Conservation (phyloP, 2,797 vertebrate species). For the Trichosurus vulpecula region DNA sequence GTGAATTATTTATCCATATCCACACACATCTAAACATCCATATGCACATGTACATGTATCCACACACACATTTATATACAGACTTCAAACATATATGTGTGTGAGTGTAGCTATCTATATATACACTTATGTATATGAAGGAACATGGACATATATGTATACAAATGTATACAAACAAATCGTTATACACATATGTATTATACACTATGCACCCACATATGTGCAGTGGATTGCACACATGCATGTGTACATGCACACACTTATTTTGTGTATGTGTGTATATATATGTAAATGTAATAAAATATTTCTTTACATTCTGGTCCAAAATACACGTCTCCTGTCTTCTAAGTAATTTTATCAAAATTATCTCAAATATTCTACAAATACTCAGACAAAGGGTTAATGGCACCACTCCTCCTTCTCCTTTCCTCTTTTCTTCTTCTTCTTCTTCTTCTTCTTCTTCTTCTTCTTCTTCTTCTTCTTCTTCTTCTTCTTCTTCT, state of each 20-base stretch:
- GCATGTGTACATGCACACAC: too few species aligned
- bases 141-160: neutral
- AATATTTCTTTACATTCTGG: neutral
- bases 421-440: neutral
- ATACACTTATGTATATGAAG: neutral
- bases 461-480: too few species aligned
- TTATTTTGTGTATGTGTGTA: too few species aligned
- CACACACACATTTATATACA: neutral
- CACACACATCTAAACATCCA: neutral
- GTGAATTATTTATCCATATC: neutral
- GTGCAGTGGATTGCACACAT: too few species aligned
- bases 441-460: too few species aligned
- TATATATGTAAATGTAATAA: neutral
- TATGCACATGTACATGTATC: neutral
- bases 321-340: neutral
- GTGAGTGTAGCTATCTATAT: neutral
- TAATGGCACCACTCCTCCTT: accelerated
- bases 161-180: neutral
- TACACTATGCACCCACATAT: neutral
- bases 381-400: neutral
- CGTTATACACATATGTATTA: neutral
- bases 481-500: too few species aligned
- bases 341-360: neutral
- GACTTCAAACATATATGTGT: neutral
- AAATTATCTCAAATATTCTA: neutral